Percentiles rank a stretch among this genome's conserved stretches.
Evolutionary conservation across 2,888 invertebrate genomes (phyloP).

Genomic region (Sipha maydis): DNA sequence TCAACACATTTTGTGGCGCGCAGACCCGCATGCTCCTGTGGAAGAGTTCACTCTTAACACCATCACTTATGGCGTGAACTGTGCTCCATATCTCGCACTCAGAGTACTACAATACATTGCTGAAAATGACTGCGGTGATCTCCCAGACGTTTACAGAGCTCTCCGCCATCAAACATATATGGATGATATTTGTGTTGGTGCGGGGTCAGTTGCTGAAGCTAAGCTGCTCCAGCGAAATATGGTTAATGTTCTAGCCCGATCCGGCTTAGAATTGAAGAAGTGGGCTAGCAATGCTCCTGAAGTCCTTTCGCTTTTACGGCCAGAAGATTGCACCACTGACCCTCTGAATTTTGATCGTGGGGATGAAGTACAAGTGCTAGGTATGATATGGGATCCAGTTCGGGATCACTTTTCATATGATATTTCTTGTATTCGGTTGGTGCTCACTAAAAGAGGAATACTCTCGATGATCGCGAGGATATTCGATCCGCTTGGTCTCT

Average conservation of each 20-base stretch:
- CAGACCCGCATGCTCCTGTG: too few relatives aligned
- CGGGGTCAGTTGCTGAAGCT: conserved; percentile 33
- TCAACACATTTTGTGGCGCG: too few relatives aligned
- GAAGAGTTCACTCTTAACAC: too few relatives aligned
- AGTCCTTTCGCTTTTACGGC: neutral
- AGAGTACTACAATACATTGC: conserved; percentile 64
- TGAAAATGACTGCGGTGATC: conserved; percentile 60
- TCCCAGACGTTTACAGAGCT: conserved; percentile 63
- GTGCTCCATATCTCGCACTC: neutral
- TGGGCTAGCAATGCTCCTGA: too few relatives aligned
- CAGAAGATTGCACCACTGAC: neutral
- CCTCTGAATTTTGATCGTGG: neutral
- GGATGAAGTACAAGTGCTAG: conserved; percentile 26
- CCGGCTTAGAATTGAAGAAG: too few relatives aligned
- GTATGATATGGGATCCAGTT: conserved; percentile 39
- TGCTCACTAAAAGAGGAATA: conserved; percentile 44
- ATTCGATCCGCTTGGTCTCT: conserved; percentile 56
- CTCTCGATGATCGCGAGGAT: conserved; percentile 28
- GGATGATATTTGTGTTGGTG: conserved; percentile 64
- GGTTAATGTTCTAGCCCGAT: neutral
- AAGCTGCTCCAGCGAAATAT: too few relatives aligned
- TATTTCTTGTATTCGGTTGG: neutral
- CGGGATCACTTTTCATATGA: neutral
- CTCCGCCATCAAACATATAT: conserved; percentile 64
- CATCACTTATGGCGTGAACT: too few relatives aligned